Conservation (phyloP, 2,113 vertebrate genomes). For the Tachysurus vachellii region DNA sequence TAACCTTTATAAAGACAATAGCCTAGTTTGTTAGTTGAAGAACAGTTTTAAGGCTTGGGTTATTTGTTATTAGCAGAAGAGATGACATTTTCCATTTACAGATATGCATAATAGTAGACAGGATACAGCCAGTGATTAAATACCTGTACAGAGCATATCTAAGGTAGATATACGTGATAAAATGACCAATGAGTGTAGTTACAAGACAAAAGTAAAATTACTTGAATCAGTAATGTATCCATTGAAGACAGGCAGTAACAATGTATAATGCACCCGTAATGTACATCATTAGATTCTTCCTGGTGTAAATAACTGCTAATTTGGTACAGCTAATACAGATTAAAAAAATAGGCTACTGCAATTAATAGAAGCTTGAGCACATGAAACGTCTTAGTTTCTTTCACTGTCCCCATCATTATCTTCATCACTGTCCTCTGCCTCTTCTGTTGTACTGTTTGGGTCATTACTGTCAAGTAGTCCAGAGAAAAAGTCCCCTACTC, state of each 20-base stretch:
- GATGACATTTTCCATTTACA: not conserved
- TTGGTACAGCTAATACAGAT: not conserved
- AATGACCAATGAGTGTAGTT: not conserved
- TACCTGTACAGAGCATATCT: not conserved
- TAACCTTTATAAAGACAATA: too few species aligned
- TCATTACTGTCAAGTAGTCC: conserved; percentile 62
- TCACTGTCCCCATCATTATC: conserved; percentile 57
- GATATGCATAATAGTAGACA: not conserved
- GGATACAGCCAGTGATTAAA: not conserved
- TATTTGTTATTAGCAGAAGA: not conserved
- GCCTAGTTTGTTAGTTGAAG: not conserved
- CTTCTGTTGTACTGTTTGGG: conserved; percentile 29
- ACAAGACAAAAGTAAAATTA: not conserved
- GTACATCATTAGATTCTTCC: not conserved
- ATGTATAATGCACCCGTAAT: not conserved
- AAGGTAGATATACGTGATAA: not conserved
- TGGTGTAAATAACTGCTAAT: not conserved
- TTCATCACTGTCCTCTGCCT: conserved; percentile 28
- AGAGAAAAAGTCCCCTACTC: conserved; percentile 83
- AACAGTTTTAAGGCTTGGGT: not conserved
- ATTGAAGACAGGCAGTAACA: not conserved
- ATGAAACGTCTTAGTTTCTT: conserved; percentile 10
- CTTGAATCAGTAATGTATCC: not conserved
- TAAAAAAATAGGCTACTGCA: not conserved
- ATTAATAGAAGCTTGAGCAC: not conserved